Evolutionary conservation across 2,113 vertebrate species (phyloP).

Genomic region (Chauna torquata): DNA sequence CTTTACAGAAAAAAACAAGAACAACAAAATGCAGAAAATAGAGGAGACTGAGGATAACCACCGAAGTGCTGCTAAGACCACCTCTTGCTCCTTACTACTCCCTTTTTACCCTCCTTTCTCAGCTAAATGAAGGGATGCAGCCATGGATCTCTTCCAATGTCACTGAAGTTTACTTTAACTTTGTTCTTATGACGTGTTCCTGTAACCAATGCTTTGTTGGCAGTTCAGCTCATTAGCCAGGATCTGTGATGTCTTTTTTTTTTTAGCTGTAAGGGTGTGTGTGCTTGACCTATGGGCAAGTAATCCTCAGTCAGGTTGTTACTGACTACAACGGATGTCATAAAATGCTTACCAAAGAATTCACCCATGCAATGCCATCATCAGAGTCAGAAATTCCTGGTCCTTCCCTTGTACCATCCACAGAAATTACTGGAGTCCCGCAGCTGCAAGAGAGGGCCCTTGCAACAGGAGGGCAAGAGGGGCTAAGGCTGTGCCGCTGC

Average conservation of each 20-base stretch:
- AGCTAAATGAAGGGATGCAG: background rate
- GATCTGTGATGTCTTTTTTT: background rate
- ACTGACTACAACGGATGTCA: background rate
- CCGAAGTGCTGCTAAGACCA: background rate
- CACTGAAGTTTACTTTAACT: background rate
- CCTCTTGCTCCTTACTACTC: background rate
- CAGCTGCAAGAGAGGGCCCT: background rate
- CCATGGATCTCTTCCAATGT: background rate
- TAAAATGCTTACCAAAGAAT: background rate
- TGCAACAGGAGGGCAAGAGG: background rate
- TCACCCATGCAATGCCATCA: background rate
- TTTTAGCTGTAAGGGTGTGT: background rate
- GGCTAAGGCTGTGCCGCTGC: rapidly evolving
- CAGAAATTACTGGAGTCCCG: background rate
- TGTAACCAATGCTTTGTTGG: background rate
- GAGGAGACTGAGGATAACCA: background rate
- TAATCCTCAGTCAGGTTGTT: background rate
- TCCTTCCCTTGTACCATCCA: background rate
- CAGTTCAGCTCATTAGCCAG: background rate
- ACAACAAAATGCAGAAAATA: background rate
- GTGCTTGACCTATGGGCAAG: background rate
- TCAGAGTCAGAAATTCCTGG: rapidly evolving
- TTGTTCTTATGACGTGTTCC: background rate
- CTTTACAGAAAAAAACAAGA: background rate
- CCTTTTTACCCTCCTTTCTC: background rate